Evolutionary conservation across 2,888 invertebrate species (phyloP).

Genomic region (Leucophenga montana): DNA sequence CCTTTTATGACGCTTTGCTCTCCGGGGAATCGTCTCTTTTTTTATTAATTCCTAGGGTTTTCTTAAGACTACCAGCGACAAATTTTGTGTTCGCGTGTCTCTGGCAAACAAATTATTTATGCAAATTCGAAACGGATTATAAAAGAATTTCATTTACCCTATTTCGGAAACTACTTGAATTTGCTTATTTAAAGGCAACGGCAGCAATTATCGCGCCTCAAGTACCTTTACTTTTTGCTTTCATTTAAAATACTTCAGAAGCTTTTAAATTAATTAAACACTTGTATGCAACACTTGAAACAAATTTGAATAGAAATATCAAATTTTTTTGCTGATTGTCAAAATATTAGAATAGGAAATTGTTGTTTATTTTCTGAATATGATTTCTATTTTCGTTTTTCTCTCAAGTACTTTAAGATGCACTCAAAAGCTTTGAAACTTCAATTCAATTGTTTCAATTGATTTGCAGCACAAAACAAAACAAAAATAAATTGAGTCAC

Average conservation of each 20-base stretch:
- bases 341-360: not conserved
- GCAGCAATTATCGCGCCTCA: slow-evolving; percentile 28
- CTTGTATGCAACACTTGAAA: slow-evolving; percentile 43
- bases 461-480: slow-evolving; percentile 25
- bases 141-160: not conserved
- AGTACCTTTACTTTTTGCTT: not conserved
- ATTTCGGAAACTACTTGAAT: not conserved
- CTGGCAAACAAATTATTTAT: slow-evolving; percentile 47
- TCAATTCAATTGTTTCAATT: slow-evolving; percentile 39
- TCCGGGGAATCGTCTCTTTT: slow-evolving; percentile 5
- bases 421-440: not conserved
- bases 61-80: not conserved
- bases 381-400: not conserved
- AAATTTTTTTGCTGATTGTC: not conserved
- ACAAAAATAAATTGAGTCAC: not conserved
- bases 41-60: slow-evolving; percentile 7
- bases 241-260: slow-evolving; percentile 26
- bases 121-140: slow-evolving; percentile 56
- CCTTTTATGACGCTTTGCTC: slow-evolving; percentile 42
- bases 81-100: slow-evolving; percentile 50
- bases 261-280: slow-evolving; percentile 57
- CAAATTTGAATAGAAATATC: not conserved
- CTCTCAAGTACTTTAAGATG: not conserved
- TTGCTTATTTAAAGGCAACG: slow-evolving; percentile 31
- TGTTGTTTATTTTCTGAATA: not conserved